A percentile compares a stretch with the other conserved stretches of the same genome.
Conservation (phyloP, 2,797 vertebrate genomes). For the Cossypha dichroa region DNA sequence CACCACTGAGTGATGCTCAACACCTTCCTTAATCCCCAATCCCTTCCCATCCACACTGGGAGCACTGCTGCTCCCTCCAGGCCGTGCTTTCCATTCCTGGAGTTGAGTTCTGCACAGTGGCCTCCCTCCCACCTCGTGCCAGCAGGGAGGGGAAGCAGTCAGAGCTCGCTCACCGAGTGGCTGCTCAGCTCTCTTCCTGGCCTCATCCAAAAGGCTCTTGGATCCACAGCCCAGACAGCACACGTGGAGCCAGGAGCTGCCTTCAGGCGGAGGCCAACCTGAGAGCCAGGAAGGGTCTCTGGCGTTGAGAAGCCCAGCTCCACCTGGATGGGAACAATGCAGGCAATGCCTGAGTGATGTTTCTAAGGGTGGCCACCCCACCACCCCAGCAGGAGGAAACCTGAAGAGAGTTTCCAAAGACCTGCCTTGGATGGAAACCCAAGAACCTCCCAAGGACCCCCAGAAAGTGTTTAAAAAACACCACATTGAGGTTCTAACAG, state of each 20-base stretch:
- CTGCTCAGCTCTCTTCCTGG: constrained; percentile 72
- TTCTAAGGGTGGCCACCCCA: background rate
- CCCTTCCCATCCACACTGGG: background rate
- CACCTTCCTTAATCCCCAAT: background rate
- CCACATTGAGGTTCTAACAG: background rate
- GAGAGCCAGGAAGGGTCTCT: constrained; percentile 75
- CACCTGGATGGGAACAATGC: constrained; percentile 69
- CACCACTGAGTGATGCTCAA: background rate
- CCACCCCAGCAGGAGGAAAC: background rate
- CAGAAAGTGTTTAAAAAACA: background rate
- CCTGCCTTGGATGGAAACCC: background rate
- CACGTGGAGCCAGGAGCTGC: constrained; percentile 82
- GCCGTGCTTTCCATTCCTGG: background rate
- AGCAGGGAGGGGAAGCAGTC: background rate
- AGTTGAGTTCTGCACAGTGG: background rate
- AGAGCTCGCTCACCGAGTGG: constrained; percentile 61
- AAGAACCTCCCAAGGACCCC: background rate
- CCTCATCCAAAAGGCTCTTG: constrained; percentile 72
- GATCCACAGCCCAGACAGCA: constrained; percentile 82
- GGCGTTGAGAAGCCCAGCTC: constrained; percentile 72
- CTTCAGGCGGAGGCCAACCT: constrained; percentile 72
- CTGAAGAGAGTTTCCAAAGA: background rate
- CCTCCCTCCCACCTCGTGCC: background rate
- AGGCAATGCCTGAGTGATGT: background rate
- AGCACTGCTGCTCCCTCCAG: rapidly evolving